Base-by-base conservation (phyloP, 2,888 invertebrate species). In the Parthenolecanium corni region DNA sequence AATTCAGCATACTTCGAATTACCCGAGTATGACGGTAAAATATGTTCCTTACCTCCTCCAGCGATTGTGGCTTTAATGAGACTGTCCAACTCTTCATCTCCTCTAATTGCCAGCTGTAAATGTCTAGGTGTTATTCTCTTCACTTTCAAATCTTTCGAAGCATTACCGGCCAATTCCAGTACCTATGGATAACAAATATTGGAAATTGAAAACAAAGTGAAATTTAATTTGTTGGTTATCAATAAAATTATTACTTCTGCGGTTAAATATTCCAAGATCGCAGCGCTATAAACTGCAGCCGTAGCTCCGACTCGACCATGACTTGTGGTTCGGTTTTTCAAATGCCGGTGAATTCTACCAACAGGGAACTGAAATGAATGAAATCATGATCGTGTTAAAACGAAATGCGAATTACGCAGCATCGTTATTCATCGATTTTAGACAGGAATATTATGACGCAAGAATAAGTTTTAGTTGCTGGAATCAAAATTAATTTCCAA, bases 71-170 rank as follows among this genome's bases (percentile, higher is more conserved):
- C 98, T 78, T 98, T 99, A 75, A 98, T 99, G 70, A 98, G 82
- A 74, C 96, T 96, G 81, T 99, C 98, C 76, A 98, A 80, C 78
- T 98, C 98, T 78, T 98, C 98, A 72, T 98, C 98, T 75, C 98
- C 98, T 77, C 98, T 83, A 76, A 98, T 98, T 68, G 98, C 98
- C 69, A 98, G 80, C 77, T 99, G 98, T 76, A 98, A 85, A 80
- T 99, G 98, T 74, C 98, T 87, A 64, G 96, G 98, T 42, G 98
- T 99, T 73, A 98, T 99, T 81, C 98, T 91, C 79, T 99, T 99
- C 71, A 99, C 98, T 79, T 98, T 98, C 73, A 98, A 84, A 84
- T 99, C 98, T 76, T 99, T 98, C 69, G 95, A 95, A 62, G 98
- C 98, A 75, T 99, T 98, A 62, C 98, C 98, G 75, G 98, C 98